Percentiles rank a stretch among this genome's conserved stretches.
These are phyloP conservation scores for Haplochromis burtoni DNA, from an alignment of 2,113 vertebrate species.

Conservation along the genomic window DNA sequence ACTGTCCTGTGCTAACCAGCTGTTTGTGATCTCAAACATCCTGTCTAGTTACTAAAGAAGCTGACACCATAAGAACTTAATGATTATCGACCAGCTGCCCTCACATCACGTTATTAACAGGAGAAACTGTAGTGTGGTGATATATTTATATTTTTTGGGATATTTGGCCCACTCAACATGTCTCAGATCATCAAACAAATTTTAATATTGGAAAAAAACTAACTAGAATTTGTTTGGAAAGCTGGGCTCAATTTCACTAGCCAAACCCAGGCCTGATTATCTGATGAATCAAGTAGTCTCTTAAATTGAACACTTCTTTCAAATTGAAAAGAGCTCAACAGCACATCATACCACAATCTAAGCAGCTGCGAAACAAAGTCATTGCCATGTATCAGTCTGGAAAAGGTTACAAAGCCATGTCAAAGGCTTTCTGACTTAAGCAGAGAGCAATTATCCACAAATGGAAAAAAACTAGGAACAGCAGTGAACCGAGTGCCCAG, in stretches of 20 bases:
- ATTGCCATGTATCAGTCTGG: neutral
- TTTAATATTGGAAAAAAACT: neutral
- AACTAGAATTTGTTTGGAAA: neutral
- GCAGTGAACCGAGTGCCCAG: neutral
- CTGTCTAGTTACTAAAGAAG: neutral
- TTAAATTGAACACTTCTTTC: accelerated
- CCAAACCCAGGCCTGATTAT: neutral
- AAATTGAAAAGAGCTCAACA: neutral
- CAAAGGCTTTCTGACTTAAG: neutral
- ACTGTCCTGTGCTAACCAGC: neutral
- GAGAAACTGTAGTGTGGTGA: neutral
- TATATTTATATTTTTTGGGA: neutral
- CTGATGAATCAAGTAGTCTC: neutral
- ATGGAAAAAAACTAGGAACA: neutral
- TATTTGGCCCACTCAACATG: neutral
- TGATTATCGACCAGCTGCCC: neutral
- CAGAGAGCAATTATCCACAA: neutral
- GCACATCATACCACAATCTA: neutral
- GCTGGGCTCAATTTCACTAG: neutral
- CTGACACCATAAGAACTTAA: neutral
- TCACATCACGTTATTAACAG: neutral
- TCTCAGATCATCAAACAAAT: neutral
- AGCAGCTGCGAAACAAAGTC: neutral
- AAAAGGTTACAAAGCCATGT: neutral
- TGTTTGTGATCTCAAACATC: neutral